phyloP scores from a whole-genome alignment of 2,113 vertebrate species.

The Pandion haliaetus region DNA sequence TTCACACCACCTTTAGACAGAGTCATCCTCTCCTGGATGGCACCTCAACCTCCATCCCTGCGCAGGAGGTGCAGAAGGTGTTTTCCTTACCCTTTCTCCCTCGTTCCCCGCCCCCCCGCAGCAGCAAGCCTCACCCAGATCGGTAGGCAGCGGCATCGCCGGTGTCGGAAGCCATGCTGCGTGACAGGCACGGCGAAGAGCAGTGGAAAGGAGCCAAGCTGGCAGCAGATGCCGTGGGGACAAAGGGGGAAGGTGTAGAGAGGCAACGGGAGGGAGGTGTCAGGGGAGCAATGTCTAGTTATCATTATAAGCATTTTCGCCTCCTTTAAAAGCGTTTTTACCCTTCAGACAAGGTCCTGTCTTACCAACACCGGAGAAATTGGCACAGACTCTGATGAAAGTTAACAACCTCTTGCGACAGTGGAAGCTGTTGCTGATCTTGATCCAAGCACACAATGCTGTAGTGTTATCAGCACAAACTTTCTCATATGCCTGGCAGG shows the following conservation, averaged over 20 bases:
- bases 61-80: neutral
- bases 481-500: neutral
- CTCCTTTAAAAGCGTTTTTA: neutral
- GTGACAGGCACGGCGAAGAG: neutral
- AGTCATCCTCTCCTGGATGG: neutral
- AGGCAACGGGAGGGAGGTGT: neutral
- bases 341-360: neutral
- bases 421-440: neutral
- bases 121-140: neutral
- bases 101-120: rapidly evolving
- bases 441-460: neutral
- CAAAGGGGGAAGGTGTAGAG: neutral
- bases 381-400: neutral
- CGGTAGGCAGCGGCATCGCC: rapidly evolving
- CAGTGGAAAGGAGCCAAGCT: neutral
- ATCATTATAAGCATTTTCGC: neutral
- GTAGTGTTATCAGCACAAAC: neutral
- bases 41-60: neutral
- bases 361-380: neutral
- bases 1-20: neutral
- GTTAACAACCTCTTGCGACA: neutral
- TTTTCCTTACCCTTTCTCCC: neutral
- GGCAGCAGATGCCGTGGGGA: neutral
- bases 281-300: neutral
- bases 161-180: rapidly evolving